A percentile compares a stretch with the other conserved stretches of the same genome.
Conservation (phyloP, 2,113 vertebrate genomes). For the Ursus arctos region DNA sequence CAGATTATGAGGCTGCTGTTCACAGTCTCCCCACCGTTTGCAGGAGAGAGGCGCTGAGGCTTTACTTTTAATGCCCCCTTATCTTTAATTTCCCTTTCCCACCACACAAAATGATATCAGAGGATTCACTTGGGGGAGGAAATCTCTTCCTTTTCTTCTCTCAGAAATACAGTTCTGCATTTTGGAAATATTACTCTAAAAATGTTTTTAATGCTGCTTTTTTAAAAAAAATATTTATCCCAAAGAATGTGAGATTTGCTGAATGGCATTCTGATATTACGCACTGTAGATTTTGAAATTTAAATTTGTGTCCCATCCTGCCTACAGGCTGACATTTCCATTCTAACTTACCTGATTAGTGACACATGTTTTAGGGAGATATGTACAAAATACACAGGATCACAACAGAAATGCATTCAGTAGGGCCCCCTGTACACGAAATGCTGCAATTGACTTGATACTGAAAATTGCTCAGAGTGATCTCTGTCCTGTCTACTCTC, state of each 20-base stretch:
- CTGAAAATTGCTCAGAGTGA: not conserved
- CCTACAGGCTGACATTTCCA: not conserved
- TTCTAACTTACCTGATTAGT: not conserved
- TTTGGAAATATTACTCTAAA: constrained; percentile 53
- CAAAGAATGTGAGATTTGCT: not conserved
- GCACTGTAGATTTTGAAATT: not conserved
- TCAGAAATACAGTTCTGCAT: not conserved
- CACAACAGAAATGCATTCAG: not conserved
- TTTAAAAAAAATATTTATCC: not conserved
- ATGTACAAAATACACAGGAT: not conserved
- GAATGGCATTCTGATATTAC: not conserved
- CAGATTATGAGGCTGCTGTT: too few species aligned
- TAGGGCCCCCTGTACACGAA: not conserved
- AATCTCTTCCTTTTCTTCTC: constrained; percentile 12
- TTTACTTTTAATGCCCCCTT: not conserved
- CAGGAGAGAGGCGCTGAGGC: not conserved
- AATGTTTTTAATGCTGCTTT: constrained; percentile 30
- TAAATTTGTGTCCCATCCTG: not conserved
- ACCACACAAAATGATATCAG: not conserved
- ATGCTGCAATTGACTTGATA: not conserved
- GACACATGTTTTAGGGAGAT: not conserved
- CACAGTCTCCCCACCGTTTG: not conserved
- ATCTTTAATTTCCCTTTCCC: not conserved
- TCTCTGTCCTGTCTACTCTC: not conserved
- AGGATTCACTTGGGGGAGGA: not conserved